A percentile compares a stretch with the other conserved stretches of the same genome.
These are phyloP conservation scores for Miltochrista miniata DNA, from an alignment of 2,888 invertebrate species.

Conservation along the genomic window DNA sequence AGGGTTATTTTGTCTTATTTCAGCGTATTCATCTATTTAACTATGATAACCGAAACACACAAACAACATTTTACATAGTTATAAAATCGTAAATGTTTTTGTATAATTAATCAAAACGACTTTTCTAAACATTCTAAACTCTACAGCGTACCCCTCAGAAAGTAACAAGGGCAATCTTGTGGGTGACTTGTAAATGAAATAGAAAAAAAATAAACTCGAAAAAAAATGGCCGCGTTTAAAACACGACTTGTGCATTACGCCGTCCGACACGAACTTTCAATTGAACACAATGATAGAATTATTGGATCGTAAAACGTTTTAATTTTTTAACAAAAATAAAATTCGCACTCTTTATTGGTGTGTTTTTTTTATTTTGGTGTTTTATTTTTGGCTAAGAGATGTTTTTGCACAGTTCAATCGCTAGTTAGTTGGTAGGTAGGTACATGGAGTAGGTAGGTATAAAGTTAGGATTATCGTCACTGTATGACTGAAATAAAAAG, in stretches of 20 bases:
- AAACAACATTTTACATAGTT: no score
- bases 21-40: no score
- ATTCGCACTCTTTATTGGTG: background rate
- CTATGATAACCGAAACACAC: no score
- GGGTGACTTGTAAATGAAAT: slow-evolving; percentile 70
- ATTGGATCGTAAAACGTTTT: slow-evolving; percentile 27
- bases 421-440: no score
- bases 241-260: slow-evolving; percentile 77
- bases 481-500: no score
- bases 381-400: background rate
- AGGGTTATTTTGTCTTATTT: no score
- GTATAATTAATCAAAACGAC: no score
- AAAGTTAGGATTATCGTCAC: no score
- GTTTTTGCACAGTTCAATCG: no score
- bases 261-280: slow-evolving; percentile 42
- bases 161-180: slow-evolving; percentile 69
- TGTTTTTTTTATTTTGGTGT: background rate
- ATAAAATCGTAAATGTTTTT: no score
- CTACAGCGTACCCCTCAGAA: slow-evolving; percentile 57
- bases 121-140: slow-evolving; percentile 41
- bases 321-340: slow-evolving; percentile 7
- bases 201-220: slow-evolving; percentile 55
- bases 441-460: no score
- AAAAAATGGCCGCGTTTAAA: slow-evolving; percentile 54
- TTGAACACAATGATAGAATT: slow-evolving; percentile 40